Evolutionary conservation across 2,888 invertebrate species (phyloP).

Genomic region (Hirtodrosophila cameraria): DNA sequence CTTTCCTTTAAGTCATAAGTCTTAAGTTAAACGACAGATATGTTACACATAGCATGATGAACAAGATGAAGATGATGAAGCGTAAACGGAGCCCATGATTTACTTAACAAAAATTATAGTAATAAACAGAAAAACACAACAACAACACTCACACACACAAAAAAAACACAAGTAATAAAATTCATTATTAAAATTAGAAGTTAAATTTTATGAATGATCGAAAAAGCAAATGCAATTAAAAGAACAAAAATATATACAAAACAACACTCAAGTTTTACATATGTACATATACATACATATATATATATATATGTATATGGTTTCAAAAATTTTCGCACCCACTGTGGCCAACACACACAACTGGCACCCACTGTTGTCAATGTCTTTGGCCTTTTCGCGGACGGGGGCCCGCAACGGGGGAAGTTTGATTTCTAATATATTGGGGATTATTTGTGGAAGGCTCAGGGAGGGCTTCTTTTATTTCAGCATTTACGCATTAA

Average conservation of each 20-base stretch:
- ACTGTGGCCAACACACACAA: conserved; percentile 13
- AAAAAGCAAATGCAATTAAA: conserved; percentile 74
- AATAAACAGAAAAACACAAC: conserved; percentile 9
- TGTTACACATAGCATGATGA: conserved; percentile 24
- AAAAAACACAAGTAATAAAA: conserved; percentile 52
- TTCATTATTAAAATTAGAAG: conserved; percentile 78
- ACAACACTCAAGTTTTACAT: conserved; percentile 53
- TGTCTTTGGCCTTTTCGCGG: conserved; percentile 8
- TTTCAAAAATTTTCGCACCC: conserved; percentile 48
- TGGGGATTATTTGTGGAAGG: background rate
- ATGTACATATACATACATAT: too few species aligned
- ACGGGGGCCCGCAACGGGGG: conserved; percentile 61
- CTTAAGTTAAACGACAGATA: conserved; percentile 70
- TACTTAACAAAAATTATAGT: conserved; percentile 59
- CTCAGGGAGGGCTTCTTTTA: conserved; percentile 33
- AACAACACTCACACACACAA: conserved; percentile 38
- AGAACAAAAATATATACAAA: conserved; percentile 56
- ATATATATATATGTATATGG: conserved; percentile 28
- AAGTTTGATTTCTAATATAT: conserved; percentile 53
- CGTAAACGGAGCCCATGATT: conserved; percentile 38
- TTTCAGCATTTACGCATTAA: conserved; percentile 63
- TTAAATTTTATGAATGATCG: conserved; percentile 79
- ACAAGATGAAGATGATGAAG: conserved; percentile 24
- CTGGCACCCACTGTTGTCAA: conserved; percentile 1
- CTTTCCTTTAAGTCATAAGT: conserved; percentile 74